Evolutionary conservation across 2,113 vertebrate genomes (phyloP).

Genomic region (Globicephala melas): DNA sequence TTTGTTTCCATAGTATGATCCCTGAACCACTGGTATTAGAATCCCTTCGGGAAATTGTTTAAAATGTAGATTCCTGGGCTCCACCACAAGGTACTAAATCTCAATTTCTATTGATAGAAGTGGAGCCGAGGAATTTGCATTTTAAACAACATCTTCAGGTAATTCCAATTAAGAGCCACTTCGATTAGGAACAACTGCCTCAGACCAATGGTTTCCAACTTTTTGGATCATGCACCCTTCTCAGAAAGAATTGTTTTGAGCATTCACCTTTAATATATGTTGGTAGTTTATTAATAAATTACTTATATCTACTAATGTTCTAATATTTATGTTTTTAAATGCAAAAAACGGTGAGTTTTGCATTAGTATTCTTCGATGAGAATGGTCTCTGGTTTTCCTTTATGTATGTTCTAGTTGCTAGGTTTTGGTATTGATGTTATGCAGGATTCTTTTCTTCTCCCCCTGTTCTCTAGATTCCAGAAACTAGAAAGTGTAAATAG

Average conservation of each 20-base stretch:
- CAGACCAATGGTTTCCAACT: constrained; percentile 8
- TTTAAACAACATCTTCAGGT: neutral
- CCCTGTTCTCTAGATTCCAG: neutral
- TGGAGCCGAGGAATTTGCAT: neutral
- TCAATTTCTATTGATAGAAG: neutral
- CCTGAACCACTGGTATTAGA: constrained; percentile 1
- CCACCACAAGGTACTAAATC: neutral
- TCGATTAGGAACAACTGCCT: neutral
- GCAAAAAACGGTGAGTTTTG: constrained; percentile 15
- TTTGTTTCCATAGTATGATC: neutral
- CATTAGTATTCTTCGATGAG: neutral
- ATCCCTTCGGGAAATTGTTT: neutral
- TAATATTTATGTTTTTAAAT: constrained; percentile 4
- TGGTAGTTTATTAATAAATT: constrained; percentile 1
- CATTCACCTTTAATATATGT: neutral
- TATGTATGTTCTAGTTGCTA: neutral
- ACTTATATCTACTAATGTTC: neutral
- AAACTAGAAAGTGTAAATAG: neutral
- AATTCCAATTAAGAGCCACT: constrained; percentile 3
- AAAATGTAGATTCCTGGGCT: neutral
- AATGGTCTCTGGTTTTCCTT: constrained; percentile 22
- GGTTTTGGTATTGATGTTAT: neutral
- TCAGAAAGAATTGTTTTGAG: neutral
- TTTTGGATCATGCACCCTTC: neutral
- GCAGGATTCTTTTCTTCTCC: neutral